Evolutionary conservation across 2,113 vertebrate species (phyloP), one percentile per base, ranked within the genome.

Genomic region (Axis porcinus): DNA sequence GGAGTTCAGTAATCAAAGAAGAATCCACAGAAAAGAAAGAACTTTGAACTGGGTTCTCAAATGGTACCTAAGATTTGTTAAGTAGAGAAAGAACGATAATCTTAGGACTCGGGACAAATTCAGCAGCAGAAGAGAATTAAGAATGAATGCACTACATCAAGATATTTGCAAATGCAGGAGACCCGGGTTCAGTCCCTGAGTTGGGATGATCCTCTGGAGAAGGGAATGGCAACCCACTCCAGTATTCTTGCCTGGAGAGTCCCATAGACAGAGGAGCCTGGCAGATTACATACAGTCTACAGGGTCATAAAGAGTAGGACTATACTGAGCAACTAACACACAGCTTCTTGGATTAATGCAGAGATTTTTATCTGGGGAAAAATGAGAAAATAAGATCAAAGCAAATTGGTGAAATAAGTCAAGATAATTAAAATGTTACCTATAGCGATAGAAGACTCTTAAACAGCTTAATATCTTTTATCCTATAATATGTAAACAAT

Each of bases 331-430:
- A 74, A 40, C 67, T 74, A 74, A 74, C 67, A 74, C 67, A 28
- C 28, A 82, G 54, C 27, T 33, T 91, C 58, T 83, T 67, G 7
- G 30, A 70, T 92, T 93, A 78, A 10, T 27, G 17, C 52, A 89
- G 78, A 90, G n/a, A 85, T 86, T 94, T 94, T 92, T 92, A 54
- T 90, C 86, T n/a, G 47, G 30, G 43, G 3, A 86, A 96, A 92
- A 91, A 43, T 47, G 17, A 86, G 36, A 97, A 94, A 95, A 83
- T 67, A 21, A 89, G 84, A 94, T 83, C 60, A 76, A 82, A 58
- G 52, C 67, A 90, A 83, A 81, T 36, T 1, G 0, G 25, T 74
- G 15, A 79, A 54, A 10, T 95, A 30, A 94, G 7, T 90, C 36
- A 33, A 92, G 40, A 89, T 86, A 11, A 55, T 96, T 86, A 94